Base-by-base conservation (phyloP, 2,797 vertebrate genomes). In the Rachycentron canadum region DNA sequence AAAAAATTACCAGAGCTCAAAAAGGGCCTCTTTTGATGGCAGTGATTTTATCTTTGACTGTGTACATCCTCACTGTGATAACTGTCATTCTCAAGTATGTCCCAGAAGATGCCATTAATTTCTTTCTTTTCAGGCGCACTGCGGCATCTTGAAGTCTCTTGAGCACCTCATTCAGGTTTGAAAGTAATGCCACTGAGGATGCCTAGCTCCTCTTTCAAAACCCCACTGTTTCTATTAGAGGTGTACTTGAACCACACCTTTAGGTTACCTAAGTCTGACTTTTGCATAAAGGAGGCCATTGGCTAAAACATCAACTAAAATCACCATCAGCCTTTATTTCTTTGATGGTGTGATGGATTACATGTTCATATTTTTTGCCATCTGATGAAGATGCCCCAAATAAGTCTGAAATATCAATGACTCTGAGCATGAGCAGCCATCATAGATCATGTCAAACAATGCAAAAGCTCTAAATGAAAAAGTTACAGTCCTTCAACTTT, bases 1-100 rank as follows among this genome's bases (percentile, higher is more conserved):
- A 13, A 55, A 65, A 50, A 58, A 40, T 53, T 26, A 43, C 32
- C 60, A 50, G 14, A 43, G 28, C 21, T 57, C 25, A 41, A 28
- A 11, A n/a, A n/a, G 26, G 43, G 25, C 25, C 14, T 78, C 19
- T 72, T 38, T 40, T 63, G 43, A 67, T 67, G 32, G 56, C 50
- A 52, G 36, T 16, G 57, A 59, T 69, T 79, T 71, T 69, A 63
- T 77, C 57, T 64, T 73, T 45, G n/a, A n/a, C n/a, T n/a, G n/a
- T n/a, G n/a, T n/a, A n/a, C n/a, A n/a, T n/a, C n/a, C n/a, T n/a
- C n/a, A n/a, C n/a, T n/a, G n/a, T n/a, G n/a, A n/a, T n/a, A n/a
- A n/a, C 25, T 71, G 52, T 30, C 36, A 41, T 61, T 75, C 28
- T 21, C n/a, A 41, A 45, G 41, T 25, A 34, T 53, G 60, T 60